Evolutionary conservation across 92 coral and sea anemone species (phyloP), one percentile per base, ranked within the genome.

Genomic region (Zoanthus gigantus): DNA sequence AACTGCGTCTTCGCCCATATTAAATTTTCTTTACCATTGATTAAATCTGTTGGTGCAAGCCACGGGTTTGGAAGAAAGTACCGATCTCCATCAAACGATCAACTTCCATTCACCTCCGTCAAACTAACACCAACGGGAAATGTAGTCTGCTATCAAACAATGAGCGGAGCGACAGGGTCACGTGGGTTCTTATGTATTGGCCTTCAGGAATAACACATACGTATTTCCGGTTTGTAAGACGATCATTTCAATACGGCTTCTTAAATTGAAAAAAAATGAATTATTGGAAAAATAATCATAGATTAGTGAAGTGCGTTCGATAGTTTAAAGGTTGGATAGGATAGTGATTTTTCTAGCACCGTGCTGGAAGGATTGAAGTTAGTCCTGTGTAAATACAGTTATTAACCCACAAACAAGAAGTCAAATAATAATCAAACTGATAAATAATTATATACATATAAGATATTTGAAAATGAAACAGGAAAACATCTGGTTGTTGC

Each of bases 181-280:
- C 98, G 98, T 95, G 98, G 91, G 85, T 47, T 23, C 34, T 72
- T 69, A 65, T 90, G 92, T 95, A 95, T 95, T 95, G 98, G 91
- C 94, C 94, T 92, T 88, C 90, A 76, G 76, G 74, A 58, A 71
- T 30, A 45, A 47, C 18, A 84, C 83, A 66, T 77, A 93, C 98
- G 98, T 91, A 71, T 77, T 93, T 95, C 96, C 98, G 94, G 92
- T 91, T 81, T 34, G 46, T 5, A 31, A 31, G 17, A 14, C 18
- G 6, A 60, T 23, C 23, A 23, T 23, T 23, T 23, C 23, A 23
- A 23, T 23, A 23, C 23, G 23, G 23, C 23, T 23, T 23, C 23
- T 23, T 23, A 23, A 23, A 34, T 34, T 34, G 3, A 34, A 34
- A 34, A 34, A 34, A 3, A 34, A 34, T 3, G 42, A 34, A 34